A percentile compares a stretch with the other conserved stretches of the same genome.
Conservation (phyloP, 2,113 vertebrate genomes). For the Theristicus caerulescens region DNA sequence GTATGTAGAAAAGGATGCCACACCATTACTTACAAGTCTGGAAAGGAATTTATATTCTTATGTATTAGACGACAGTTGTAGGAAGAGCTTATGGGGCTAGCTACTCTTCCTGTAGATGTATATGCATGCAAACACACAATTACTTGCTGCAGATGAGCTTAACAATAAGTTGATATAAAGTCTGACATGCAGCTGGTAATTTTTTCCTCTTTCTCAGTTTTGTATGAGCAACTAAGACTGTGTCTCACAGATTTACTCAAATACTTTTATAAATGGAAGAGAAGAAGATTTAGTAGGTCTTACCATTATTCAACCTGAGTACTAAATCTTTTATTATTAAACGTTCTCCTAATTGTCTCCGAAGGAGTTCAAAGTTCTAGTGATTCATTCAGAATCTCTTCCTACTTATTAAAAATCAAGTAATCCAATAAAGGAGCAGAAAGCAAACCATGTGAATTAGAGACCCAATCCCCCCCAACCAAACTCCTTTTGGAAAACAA, state of each 20-base stretch:
- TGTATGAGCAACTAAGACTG: not conserved
- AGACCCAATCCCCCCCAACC: not conserved
- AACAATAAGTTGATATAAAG: not conserved
- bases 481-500: not conserved
- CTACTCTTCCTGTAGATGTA: not conserved
- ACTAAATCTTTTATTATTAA: not conserved
- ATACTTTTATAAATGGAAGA: not conserved
- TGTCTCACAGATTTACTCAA: not conserved
- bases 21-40: not conserved
- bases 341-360: not conserved
- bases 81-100: not conserved
- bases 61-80: not conserved
- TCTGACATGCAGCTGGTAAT: not conserved
- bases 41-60: not conserved
- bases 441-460: not conserved
- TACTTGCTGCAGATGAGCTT: not conserved
- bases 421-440: not conserved
- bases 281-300: not conserved
- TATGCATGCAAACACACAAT: not conserved
- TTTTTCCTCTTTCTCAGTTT: not conserved
- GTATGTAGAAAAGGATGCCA: accelerated
- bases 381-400: not conserved
- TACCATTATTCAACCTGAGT: not conserved
- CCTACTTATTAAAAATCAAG: not conserved
- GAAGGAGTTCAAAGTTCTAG: not conserved